phyloP scores from a whole-genome alignment of 2,888 invertebrate genomes.

The Labia minor region DNA sequence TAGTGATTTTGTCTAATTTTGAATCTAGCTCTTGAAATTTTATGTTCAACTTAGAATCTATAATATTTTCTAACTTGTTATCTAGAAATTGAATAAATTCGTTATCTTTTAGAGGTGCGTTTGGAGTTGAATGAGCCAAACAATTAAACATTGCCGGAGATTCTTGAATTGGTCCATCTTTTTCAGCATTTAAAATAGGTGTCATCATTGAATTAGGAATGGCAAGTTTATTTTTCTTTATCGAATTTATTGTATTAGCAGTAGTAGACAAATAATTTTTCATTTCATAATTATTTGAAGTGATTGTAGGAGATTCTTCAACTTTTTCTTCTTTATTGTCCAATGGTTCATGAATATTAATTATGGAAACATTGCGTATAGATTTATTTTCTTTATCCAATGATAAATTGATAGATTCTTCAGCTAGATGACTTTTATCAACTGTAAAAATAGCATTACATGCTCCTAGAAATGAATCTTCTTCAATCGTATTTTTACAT shows the following conservation, averaged over 20 bases:
- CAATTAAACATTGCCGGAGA: background rate
- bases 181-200: background rate
- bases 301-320: background rate
- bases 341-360: no score
- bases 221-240: background rate
- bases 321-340: background rate
- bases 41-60: background rate
- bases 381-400: no score
- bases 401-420: no score
- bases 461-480: no score
- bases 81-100: background rate
- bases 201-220: background rate
- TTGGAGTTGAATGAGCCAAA: background rate
- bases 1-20: background rate
- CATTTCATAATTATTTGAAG: background rate
- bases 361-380: no score
- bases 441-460: no score
- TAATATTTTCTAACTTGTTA: background rate
- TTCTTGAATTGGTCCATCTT: background rate
- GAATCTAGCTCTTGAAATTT: background rate
- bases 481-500: no score
- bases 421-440: no score
- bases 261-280: background rate
- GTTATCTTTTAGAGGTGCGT: background rate
- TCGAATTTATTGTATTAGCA: background rate